Evolutionary conservation across 2,888 invertebrate species (phyloP), one percentile per base, ranked within the genome.

Genomic region (Cephus spinipes): DNA sequence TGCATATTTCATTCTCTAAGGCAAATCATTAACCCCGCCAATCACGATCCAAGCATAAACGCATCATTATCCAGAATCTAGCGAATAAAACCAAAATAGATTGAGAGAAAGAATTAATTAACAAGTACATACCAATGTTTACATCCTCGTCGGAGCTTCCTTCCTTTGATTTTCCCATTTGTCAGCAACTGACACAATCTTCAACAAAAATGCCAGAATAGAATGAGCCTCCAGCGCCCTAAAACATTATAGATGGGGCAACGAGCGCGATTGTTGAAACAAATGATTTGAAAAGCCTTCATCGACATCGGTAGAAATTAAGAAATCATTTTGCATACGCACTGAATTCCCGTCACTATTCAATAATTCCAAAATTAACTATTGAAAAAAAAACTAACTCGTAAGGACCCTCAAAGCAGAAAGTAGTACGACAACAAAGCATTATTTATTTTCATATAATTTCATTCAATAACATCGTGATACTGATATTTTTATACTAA

Each of bases 81-180:
- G 4, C 4, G 9, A 55, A 55, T 23, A 23, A 55, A 55, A 23
- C 55, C 23, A 23, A 55, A 55, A 9, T 23, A 2, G 23, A 55
- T 55, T 55, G 55, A 23, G 15, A 69, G 0, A 23, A 71, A 33
- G 9, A 71, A n/a, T 35, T 35, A 33, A 12, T 30, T 68, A 75
- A 33, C 4, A 69, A 33, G 15, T 79, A 69, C 74, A 55, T 82
- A 89, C 88, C 88, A 79, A 83, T 75, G 77, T 75, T 82, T 40
- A 83, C 78, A 30, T 88, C 89, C 74, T 89, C 89, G 35, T 89
- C 88, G n/a, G 90, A 86, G 78, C 85, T 88, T 73, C 81, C 80
- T 35, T 87, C 87, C 81, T 86, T 87, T 33, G 83, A 75, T 80
- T 89, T 89, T 75, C 86, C 87, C 89, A 89, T 89, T 83, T 79